Evolutionary conservation across 2,888 invertebrate genomes (phyloP).

Genomic region (Trimorus sp.): DNA sequence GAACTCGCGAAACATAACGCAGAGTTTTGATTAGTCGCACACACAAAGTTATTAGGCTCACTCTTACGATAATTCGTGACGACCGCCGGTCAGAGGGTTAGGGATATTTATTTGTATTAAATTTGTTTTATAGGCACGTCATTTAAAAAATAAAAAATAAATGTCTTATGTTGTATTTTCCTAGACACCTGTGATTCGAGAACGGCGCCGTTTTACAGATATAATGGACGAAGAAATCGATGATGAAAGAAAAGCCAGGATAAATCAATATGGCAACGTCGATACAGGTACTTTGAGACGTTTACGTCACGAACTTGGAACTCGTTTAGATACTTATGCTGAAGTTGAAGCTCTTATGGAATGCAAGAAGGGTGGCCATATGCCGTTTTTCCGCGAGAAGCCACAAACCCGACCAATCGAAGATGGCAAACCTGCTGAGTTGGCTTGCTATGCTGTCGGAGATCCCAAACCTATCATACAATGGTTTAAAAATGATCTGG

Average conservation of each 20-base stretch:
- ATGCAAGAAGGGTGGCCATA: conserved; percentile 87
- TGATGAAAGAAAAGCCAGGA: conserved; percentile 92
- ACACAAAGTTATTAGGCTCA: too few species aligned
- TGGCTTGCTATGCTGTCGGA: conserved; percentile 93
- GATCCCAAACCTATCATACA: conserved; percentile 93
- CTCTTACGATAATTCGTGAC: too few species aligned
- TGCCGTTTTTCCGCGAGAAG: conserved; percentile 96
- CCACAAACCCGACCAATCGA: conserved; percentile 92
- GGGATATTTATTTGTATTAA: too few species aligned
- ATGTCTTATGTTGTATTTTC: conserved; percentile 51
- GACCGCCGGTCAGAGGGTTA: too few species aligned
- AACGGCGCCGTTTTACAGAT: conserved; percentile 95
- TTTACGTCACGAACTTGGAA: conserved; percentile 92
- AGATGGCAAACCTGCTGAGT: conserved; percentile 89
- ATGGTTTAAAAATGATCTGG: conserved; percentile 95
- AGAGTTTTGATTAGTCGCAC: too few species aligned
- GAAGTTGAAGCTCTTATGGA: conserved; percentile 94
- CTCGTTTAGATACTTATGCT: conserved; percentile 91
- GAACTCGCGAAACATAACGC: too few species aligned
- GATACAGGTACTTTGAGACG: conserved; percentile 86
- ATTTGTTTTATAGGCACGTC: too few species aligned
- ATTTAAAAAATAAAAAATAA: conserved; percentile 1
- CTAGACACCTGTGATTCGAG: conserved; percentile 92
- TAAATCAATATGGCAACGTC: conserved; percentile 89
- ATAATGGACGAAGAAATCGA: conserved; percentile 98